These are phyloP conservation scores for Choristoneura rosaceana DNA, from an alignment of 2,888 invertebrate genomes.

Conservation along the genomic window DNA sequence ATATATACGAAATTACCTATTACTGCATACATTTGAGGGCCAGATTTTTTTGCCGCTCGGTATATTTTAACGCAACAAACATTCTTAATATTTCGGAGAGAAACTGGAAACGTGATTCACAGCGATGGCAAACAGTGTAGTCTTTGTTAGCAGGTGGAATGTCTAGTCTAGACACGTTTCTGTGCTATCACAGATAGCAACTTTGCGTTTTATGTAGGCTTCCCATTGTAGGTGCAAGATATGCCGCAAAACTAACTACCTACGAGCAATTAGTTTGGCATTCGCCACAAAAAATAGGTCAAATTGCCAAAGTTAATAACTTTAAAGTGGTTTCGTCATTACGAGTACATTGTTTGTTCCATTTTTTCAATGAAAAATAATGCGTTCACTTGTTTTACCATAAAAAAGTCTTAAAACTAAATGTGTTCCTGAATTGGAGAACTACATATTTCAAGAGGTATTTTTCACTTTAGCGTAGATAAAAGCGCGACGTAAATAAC, in stretches of 20 bases:
- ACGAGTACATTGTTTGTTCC: background rate
- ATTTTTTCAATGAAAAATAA: conserved; percentile 5
- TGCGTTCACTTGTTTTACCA: background rate
- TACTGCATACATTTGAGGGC: no score
- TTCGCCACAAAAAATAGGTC: background rate
- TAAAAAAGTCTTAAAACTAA: conserved; percentile 15
- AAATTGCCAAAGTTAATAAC: background rate
- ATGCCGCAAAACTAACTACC: background rate
- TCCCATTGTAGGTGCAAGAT: background rate
- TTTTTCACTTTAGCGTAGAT: conserved; percentile 45
- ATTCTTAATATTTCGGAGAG: conserved; percentile 2
- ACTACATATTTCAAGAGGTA: conserved; percentile 50
- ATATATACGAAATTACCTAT: no score
- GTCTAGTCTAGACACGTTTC: conserved; percentile 59
- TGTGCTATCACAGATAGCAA: conserved; percentile 33
- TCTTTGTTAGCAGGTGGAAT: conserved; percentile 58
- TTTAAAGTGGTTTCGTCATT: background rate
- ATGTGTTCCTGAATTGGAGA: conserved; percentile 19
- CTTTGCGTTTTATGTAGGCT: conserved; percentile 7
- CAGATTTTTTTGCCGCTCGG: no score
- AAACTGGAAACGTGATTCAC: conserved; percentile 56
- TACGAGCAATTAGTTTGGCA: background rate
- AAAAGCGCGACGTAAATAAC: conserved; percentile 63
- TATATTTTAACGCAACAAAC: background rate
- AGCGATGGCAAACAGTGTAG: conserved; percentile 57